Base-by-base conservation (phyloP, 2,113 vertebrate species). In the Triplophysa dalaica region DNA sequence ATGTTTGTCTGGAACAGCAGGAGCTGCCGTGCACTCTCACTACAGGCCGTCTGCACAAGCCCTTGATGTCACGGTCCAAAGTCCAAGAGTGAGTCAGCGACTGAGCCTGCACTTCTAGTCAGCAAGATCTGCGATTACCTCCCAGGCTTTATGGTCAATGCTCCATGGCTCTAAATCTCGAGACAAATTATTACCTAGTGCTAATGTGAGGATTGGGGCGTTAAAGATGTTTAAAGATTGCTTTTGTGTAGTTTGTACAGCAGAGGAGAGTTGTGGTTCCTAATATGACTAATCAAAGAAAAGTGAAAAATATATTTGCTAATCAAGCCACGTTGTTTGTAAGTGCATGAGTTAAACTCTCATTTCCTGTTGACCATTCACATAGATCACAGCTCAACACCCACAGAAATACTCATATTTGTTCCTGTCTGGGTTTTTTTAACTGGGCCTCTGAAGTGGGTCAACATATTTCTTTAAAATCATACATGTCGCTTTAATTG, bases 351-450 rank as follows among this genome's bases (percentile, higher is more conserved):
- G 81, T 76, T 43, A 68, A 86, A 72, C 75, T 69, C 79, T 70
- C 54, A 78, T 78, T 88, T 91, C 89, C 90, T 90, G 78, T 88
- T 80, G 75, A 69, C 84, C 79, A 13, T 65, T 11, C n/a, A 72
- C 60, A 21, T 73, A 50, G 65, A 82, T 65, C 38, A 22, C 54
- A 43, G 14, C 24, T 83, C 70, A 64, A 48, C 75, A 54, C 60
- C 65, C 43, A 75, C 16, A 56, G 38, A 65, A 64, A 19, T 41
- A 38, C 19, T 74, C 3, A 41, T 17, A 24, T 67, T 3, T 38
- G 14, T 38, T 41, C 24, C 26, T 52, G 43, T 67, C 63, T 22
- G 43, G 67, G 69, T 17, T 83, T 81, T 22, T 22, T 17, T 2
- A 9, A 60, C 33, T 45, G 4, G 8, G 21, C 56, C 12, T 77